Base-by-base conservation (phyloP, 1,140 invertebrate species). In the Rhagoletis zephyria region DNA sequence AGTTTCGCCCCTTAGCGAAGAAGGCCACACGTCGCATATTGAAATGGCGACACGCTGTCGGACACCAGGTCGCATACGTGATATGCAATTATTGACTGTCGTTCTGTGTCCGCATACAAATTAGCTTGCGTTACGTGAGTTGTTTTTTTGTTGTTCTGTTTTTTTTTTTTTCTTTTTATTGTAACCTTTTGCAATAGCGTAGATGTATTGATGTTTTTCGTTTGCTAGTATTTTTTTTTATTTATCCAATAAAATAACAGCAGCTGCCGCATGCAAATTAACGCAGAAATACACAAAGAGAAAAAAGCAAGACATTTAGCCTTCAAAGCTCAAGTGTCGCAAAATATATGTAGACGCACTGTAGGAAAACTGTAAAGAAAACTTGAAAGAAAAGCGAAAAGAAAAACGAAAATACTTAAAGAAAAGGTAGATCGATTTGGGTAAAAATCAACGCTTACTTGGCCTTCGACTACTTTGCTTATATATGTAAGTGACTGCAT, bases 11-110 rank as follows among this genome's bases (percentile, higher is more conserved):
- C 30, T 30, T 30, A 48, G 74, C 74, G 51, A 81, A 81, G 74
- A 48, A 81, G 74, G 74, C 48, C 74, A 56, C 48, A 81, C 16
- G 74, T 81, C 74, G 48, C 48, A 81, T 16, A 81, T 19, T 59
- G 74, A 51, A 19, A 56, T 51, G 16, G n/a, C 10, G 74, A 81
- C 74, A 81, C 74, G 51, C 9, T n/a, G 48, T 59, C 74, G 74
- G 48, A 81, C 74, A 81, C 74, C 74, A 81, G 45, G 74, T 81
- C 74, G 48, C 45, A 81, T 81, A 81, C 74, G 48, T 56, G 74
- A 81, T 56, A 59, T 56, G 74, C 74, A 81, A 81, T 81, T 81
- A 81, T 81, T 81, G 74, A 81, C 74, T 81, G 74, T 81, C 74
- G 6, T 7, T 4, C 48, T 81, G 74, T 42, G 48, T 81, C 74